Evolutionary conservation across 2,113 vertebrate genomes (phyloP).

Genomic region (Campylorhamphus procurvoides): DNA sequence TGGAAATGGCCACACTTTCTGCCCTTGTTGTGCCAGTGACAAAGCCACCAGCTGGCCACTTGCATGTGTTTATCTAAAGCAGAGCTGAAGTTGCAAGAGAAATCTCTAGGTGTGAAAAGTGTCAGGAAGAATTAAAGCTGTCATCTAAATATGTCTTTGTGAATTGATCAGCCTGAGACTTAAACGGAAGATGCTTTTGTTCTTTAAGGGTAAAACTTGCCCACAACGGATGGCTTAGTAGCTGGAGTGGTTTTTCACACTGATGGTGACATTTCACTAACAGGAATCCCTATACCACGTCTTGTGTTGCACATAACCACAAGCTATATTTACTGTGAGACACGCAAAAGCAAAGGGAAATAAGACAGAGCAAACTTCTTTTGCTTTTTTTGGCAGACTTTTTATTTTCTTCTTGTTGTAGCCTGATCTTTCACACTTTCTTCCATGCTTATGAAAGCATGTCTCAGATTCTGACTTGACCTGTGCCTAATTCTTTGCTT

Average conservation of each 20-base stretch:
- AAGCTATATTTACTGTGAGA: neutral
- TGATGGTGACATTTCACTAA: neutral
- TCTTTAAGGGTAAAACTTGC: neutral
- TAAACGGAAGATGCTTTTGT: neutral
- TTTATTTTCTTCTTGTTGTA: neutral
- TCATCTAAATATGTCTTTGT: neutral
- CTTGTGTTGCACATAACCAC: neutral
- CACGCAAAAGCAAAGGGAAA: neutral
- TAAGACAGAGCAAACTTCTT: neutral
- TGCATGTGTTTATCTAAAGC: fast-evolving
- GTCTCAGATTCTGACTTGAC: neutral
- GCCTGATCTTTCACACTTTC: neutral
- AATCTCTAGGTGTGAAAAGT: neutral
- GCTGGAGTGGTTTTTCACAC: neutral
- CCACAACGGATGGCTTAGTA: neutral
- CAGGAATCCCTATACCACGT: neutral
- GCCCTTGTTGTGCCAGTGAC: neutral
- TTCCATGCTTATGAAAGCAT: neutral
- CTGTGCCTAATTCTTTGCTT: neutral
- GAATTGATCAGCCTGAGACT: neutral
- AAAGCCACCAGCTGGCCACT: neutral
- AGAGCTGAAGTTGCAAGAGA: neutral
- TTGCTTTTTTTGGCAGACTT: neutral
- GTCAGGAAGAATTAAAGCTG: neutral
- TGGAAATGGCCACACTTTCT: neutral